These are phyloP conservation scores for Pseudoips prasinana DNA, from an alignment of 2,888 invertebrate species.

Conservation along the genomic window DNA sequence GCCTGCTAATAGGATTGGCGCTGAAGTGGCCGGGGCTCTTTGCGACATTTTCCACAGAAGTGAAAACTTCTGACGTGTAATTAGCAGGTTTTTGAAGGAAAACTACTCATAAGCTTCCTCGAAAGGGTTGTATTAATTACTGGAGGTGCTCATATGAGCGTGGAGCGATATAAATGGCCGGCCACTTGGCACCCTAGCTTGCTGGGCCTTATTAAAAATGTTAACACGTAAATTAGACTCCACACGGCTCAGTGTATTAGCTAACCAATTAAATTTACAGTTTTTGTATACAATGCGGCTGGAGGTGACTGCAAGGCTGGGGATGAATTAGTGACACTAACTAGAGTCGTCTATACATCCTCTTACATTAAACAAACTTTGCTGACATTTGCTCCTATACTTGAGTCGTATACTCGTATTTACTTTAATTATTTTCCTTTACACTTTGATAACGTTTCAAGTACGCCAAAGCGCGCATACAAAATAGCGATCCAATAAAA, in stretches of 20 bases:
- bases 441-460: constrained; percentile 51
- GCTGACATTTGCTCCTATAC: too few species aligned
- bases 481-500: constrained; percentile 40
- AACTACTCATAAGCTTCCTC: constrained; percentile 81
- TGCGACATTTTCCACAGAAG: constrained; percentile 31
- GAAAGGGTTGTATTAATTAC: constrained; percentile 78
- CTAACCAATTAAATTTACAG: constrained; percentile 78
- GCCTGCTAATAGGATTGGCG: constrained; percentile 48
- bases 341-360: constrained; percentile 36
- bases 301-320: constrained; percentile 52
- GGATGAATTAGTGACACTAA: constrained; percentile 44
- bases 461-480: constrained; percentile 34
- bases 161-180: constrained; percentile 70
- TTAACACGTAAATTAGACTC: constrained; percentile 80
- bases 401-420: constrained; percentile 4
- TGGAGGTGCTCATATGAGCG: constrained; percentile 71
- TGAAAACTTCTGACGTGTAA: constrained; percentile 65
- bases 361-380: constrained; percentile 17
- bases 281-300: constrained; percentile 56
- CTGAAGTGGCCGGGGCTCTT: constrained; percentile 39
- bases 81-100: constrained; percentile 77
- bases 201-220: constrained; percentile 79
- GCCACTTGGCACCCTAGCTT: constrained; percentile 77
- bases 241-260: constrained; percentile 67
- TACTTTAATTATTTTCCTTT: constrained; percentile 38